Evolutionary conservation across 2,888 invertebrate genomes (phyloP), one percentile per base, ranked within the genome.

Genomic region (Yponomeuta evonymella): DNA sequence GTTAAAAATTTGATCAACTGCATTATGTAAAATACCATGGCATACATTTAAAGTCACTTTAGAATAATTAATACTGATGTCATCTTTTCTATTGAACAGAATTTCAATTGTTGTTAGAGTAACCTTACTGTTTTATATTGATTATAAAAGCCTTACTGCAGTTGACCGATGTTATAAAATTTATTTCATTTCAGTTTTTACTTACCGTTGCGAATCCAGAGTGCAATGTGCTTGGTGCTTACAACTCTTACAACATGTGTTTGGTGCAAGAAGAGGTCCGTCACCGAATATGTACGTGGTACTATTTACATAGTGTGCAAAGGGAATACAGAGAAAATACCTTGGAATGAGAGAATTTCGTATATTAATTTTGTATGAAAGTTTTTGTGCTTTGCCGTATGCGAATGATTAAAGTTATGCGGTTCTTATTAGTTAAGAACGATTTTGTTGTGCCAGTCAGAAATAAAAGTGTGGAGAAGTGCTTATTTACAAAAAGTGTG

Each of bases 231-330:
- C 68, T 29, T 48, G 51, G 68, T 68, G 68, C 68, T 48, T 23
- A 68, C 48, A 68, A 68, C 68, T 68, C 51, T 48, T 23, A 68
- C 48, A 68, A 68, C 68, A 48, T 29, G 67, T 36, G 51, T 51
- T 30, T 51, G 23, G 68, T 68, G 68, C 68, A 68, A 51, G 43
- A 58, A 58, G 12, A 58, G 15, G 51, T 68, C 68, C 68, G 15
- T 51, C 51, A 51, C 68, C 68, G 58, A 48, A 29, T 48, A 48
- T 8, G 51, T 48, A 23, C 23, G 15, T 58, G 51, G 51, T 58
- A 58, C 15, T 58, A 15, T 3, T 58, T 58, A 15, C 6, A 58
- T 58, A 58, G 51, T 58, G 29, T 68, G 48, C 68, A 68, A 65
- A 65, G 30, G 3, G 63, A 43, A 0, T 8, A 12, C 9, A 29